These are phyloP conservation scores for Calephelis perditalis DNA, from an alignment of 2,888 invertebrate genomes.

Conservation along the genomic window DNA sequence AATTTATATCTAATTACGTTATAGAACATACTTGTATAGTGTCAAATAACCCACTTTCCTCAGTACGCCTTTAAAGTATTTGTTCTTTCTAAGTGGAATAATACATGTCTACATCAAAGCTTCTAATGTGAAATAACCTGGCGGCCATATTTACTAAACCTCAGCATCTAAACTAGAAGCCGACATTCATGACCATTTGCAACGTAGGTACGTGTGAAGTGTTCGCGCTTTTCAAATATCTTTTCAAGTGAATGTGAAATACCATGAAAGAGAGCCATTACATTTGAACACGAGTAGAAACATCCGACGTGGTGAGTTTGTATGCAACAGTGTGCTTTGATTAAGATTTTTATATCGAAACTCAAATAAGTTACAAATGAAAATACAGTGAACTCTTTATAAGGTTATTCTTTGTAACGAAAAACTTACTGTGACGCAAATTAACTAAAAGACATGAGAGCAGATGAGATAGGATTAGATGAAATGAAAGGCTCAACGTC, in stretches of 20 bases:
- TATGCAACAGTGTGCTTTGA: constrained; percentile 2
- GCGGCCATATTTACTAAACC: constrained; percentile 3
- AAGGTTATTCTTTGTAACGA: too few species aligned
- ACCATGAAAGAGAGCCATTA: constrained; percentile 9
- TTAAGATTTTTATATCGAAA: constrained; percentile 1
- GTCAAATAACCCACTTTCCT: too few species aligned
- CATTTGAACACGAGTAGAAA: constrained; percentile 4
- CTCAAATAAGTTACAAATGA: too few species aligned
- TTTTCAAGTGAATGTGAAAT: constrained; percentile 10
- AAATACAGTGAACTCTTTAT: too few species aligned
- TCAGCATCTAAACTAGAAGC: neutral
- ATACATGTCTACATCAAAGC: neutral
- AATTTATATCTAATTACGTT: too few species aligned
- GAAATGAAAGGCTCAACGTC: too few species aligned
- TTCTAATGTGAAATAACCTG: neutral
- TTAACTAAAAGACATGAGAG: too few species aligned
- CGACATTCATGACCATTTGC: constrained; percentile 8
- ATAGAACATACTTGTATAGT: too few species aligned
- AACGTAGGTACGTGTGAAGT: constrained; percentile 11
- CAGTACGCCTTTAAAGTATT: too few species aligned
- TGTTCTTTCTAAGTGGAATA: too few species aligned
- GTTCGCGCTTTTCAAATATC: constrained; percentile 6
- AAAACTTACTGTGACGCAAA: too few species aligned
- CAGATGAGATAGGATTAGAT: too few species aligned
- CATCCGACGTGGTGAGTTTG: constrained; percentile 4